Evolutionary conservation across 2,113 vertebrate species (phyloP).

Genomic region (Etheostoma cragini): DNA sequence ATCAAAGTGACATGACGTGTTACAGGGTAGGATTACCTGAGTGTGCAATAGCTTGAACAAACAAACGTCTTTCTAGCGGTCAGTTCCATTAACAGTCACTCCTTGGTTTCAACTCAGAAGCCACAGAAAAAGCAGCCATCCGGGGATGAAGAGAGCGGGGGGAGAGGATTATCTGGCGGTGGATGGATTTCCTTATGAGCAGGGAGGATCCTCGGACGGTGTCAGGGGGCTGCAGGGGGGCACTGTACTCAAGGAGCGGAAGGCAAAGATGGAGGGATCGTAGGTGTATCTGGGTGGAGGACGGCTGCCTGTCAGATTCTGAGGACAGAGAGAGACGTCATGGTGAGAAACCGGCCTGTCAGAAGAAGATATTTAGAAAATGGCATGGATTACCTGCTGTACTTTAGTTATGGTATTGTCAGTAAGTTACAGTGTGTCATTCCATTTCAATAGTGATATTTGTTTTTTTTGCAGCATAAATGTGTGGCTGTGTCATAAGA

Average conservation of each 20-base stretch:
- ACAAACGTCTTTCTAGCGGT: constrained; percentile 55
- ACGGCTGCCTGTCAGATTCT: constrained; percentile 85
- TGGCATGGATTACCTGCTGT: constrained; percentile 8
- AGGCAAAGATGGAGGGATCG: constrained; percentile 91
- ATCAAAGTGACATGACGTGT: constrained; percentile 43
- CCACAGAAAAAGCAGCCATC: constrained; percentile 47
- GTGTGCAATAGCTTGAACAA: constrained; percentile 70
- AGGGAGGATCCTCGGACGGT: constrained; percentile 88
- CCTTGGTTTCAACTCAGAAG: constrained; percentile 49
- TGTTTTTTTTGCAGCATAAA: neutral
- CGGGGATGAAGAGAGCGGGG: constrained; percentile 44
- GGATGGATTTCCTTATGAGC: constrained; percentile 82
- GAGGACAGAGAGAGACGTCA: constrained; percentile 50
- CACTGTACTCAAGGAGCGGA: constrained; percentile 90
- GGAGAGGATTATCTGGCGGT: constrained; percentile 49
- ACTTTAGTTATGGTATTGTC: neutral
- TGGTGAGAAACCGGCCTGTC: constrained; percentile 16
- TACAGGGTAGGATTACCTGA: constrained; percentile 77
- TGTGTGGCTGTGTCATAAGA: neutral
- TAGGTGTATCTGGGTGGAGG: constrained; percentile 87
- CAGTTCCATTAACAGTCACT: constrained; percentile 49
- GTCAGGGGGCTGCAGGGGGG: constrained; percentile 88
- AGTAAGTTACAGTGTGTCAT: neutral
- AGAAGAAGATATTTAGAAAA: constrained; percentile 14
- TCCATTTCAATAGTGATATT: neutral